Conservation (phyloP, 92 coral and sea anemone species). For the Bergia puertoricense region DNA sequence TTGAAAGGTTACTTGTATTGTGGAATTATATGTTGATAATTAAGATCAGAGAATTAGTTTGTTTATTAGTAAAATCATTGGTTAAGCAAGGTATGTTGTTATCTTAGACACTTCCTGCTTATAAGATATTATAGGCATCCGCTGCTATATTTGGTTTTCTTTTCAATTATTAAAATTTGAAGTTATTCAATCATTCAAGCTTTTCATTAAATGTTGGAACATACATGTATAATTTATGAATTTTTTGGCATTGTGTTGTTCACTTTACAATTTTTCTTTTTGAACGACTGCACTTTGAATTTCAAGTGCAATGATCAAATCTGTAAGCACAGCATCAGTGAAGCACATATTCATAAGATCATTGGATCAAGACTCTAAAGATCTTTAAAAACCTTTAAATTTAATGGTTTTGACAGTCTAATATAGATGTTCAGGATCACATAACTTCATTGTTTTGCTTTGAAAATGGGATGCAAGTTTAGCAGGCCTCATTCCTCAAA, state of each 20-base stretch:
- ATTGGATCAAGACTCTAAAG: not conserved
- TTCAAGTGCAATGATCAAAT: not conserved
- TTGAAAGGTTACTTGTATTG: no score
- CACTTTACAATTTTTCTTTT: not conserved
- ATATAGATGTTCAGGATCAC: slow-evolving; percentile 2
- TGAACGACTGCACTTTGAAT: not conserved
- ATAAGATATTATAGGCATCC: not conserved
- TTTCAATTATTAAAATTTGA: no score
- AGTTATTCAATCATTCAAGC: not conserved
- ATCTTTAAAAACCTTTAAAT: not conserved
- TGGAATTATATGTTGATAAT: no score
- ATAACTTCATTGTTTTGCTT: not conserved
- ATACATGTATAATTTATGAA: no score
- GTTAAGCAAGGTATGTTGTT: not conserved
- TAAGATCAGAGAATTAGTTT: not conserved
- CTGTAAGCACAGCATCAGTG: not conserved
- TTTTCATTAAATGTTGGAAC: not conserved
- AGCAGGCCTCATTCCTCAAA: not conserved
- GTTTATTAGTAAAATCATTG: no score
- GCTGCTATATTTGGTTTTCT: not conserved
- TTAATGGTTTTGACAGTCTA: not conserved
- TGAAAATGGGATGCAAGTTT: slow-evolving; percentile 15
- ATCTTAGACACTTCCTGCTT: not conserved
- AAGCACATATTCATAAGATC: not conserved
- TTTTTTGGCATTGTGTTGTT: not conserved